Evolutionary conservation across 1,140 invertebrate genomes (phyloP).

Genomic region (Cataglyphis hispanica): DNA sequence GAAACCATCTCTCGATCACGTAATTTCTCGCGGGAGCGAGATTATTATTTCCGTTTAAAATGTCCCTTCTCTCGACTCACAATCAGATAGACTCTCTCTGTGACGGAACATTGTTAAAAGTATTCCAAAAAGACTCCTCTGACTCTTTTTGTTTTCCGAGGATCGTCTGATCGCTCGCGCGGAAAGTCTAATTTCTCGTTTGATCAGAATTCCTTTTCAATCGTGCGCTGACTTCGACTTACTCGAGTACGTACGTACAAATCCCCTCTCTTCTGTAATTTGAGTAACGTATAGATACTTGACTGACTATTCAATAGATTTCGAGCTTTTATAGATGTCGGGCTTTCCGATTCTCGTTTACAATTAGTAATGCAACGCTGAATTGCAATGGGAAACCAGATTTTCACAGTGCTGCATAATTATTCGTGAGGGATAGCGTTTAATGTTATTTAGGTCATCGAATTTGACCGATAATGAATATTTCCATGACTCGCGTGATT

Average conservation of each 20-base stretch:
- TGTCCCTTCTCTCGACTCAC: conserved; percentile 17
- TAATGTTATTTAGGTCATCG: conserved; percentile 55
- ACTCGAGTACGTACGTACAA: conserved; percentile 49
- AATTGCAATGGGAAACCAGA: conserved; percentile 52
- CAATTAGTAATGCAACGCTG: conserved; percentile 55
- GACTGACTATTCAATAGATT: conserved; percentile 19
- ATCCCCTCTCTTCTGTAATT: conserved; percentile 34
- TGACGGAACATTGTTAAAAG: conserved; percentile 49
- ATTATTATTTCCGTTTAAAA: conserved; percentile 82
- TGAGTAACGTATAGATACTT: conserved; percentile 29
- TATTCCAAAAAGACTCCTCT: conserved; percentile 42
- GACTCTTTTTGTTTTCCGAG: conserved; percentile 52
- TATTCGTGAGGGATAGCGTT: conserved; percentile 54
- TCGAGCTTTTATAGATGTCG: conserved; percentile 7
- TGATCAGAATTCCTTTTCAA: conserved; percentile 64
- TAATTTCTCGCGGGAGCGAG: conserved; percentile 76
- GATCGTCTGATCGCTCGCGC: conserved; percentile 56
- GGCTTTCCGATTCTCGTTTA: conserved; percentile 53
- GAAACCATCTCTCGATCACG: conserved; percentile 66
- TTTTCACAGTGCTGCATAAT: conserved; percentile 52
- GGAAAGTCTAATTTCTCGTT: conserved; percentile 65
- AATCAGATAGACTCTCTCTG: conserved; percentile 8
- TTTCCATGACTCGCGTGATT: conserved; percentile 45
- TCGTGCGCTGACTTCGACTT: conserved; percentile 61
- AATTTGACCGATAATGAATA: conserved; percentile 49